Base-by-base conservation (phyloP, 2,797 vertebrate species). In the Percopsis omiscomaycus region DNA sequence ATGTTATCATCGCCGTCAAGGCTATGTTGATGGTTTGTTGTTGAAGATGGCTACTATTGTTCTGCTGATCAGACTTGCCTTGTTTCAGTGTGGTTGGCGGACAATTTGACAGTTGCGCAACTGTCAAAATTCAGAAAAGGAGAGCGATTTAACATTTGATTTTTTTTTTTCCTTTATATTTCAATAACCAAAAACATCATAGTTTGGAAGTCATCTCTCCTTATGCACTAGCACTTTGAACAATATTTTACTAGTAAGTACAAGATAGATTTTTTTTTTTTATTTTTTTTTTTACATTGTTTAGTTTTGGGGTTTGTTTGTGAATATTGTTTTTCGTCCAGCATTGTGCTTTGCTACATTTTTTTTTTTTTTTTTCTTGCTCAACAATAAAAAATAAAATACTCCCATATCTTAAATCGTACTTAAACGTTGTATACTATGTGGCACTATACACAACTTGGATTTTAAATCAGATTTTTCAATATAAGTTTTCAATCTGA, bases 221-320 rank as follows among this genome's bases (percentile, higher is more conserved):
- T 82, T 72, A 87, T 83, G 91, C 91, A 92, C 89, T 52, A 83
- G 88, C 90, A 91, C 91, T 92, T 92, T 87, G 72, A 80, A 55
- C 72, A 71, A 77, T 71, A 75, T 81, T 80, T 77, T 71, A 77
- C 74, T 71, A 64, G 49, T 68, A 62, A 81, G 76, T 83, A 50
- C 64, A 55, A 68, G 76, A 75, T 61, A 72, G 32, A 54, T 61
- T 60, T 44, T 50, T 62, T 11, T 66, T 52, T 61, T 60, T 44
- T 50, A 60, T 11, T 66, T 52, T 8, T 8, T 37, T 5, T 37
- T 37, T 8, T 37, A 22, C 67, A 50, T 73, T 73, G 64, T 72
- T 75, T 44, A 71, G 63, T 66, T 69, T 59, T 46, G 3, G 55
- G 22, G 8, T 73, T 79, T 69, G 61, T 64, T 29, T 3, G 32